Evolutionary conservation across 2,113 vertebrate species (phyloP), one percentile per base, ranked within the genome.

Genomic region (Alligator sinensis): DNA sequence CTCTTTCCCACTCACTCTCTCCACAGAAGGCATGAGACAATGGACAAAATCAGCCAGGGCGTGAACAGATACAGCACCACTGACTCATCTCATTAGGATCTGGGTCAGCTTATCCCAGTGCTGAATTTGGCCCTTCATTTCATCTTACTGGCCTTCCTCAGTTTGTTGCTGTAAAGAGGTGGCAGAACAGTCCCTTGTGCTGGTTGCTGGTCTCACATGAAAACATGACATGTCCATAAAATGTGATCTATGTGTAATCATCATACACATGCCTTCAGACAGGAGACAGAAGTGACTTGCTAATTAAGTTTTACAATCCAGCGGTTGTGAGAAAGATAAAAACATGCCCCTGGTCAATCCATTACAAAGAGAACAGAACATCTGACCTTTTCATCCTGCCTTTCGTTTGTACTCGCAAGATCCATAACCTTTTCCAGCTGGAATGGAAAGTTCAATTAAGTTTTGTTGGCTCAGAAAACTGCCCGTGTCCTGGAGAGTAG

Each of bases 391-490:
- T 97, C 98, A 96, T 97, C 96, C 97, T 94, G 97, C 93, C 84
- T 80, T 96, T 92, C 93, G 78, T 92, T 97, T 97, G 97, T 92
- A 88, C 79, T 88, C 9, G 25, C 95, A 96, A 93, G 96, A 97
- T 98, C 97, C 82, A 97, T 98, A 98, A 98, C 98, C 98, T 98
- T 98, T 98, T 98, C 98, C 98, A 98, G 97, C 97, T 98, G 98
- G 98, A 98, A 98, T 86, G 80, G 98, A 97, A 98, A 98, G 98
- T 98, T 98, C 98, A 98, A 98, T 98, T 98, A 98, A 98, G 98
- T 98, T 97, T 98, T 98, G 97, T 98, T 98, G 98, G 98, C 98
- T 98, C 97, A 96, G 98, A 98, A 98, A 97, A 97, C 97, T 97
- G 98, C 97, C 97, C 91, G 82, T 97, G 97, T 98, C 98, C 98